Percentiles rank a stretch among this genome's conserved stretches.
Evolutionary conservation across 2,888 invertebrate species (phyloP).

Genomic region (Tetrapedia diversipes): DNA sequence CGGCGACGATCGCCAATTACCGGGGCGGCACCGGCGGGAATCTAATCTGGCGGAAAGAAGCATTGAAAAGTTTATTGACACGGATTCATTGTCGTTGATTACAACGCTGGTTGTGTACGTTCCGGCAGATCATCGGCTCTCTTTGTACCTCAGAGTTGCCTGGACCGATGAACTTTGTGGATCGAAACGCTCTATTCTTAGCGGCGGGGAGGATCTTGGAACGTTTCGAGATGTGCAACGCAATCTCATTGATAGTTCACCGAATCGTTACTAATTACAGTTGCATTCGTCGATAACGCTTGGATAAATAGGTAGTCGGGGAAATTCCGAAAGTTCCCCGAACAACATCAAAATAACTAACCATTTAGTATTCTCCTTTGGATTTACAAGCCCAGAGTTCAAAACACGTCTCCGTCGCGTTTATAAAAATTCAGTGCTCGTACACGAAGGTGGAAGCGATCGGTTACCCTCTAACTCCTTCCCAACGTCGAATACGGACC

Average conservation of each 20-base stretch:
- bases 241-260: not conserved
- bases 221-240: not conserved
- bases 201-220: slow-evolving; percentile 6
- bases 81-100: slow-evolving; percentile 18
- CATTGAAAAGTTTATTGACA: slow-evolving; percentile 21
- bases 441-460: too few species aligned
- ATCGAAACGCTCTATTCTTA: slow-evolving; percentile 15
- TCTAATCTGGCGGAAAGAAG: slow-evolving; percentile 5
- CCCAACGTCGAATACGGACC: not conserved
- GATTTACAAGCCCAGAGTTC: too few species aligned
- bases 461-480: too few species aligned
- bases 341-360: too few species aligned
- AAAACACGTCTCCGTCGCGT: too few species aligned
- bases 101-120: not conserved
- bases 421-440: too few species aligned
- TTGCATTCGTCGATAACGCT: not conserved
- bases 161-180: slow-evolving; percentile 22
- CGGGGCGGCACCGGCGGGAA: not conserved
- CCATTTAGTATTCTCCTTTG: too few species aligned
- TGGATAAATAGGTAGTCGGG: not conserved
- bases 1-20: not conserved
- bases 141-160: not conserved
- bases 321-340: not conserved
- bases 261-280: not conserved
- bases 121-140: slow-evolving; percentile 7